These are phyloP conservation scores for Acleris laterana DNA, from an alignment of 2,888 invertebrate species.

Conservation along the genomic window DNA sequence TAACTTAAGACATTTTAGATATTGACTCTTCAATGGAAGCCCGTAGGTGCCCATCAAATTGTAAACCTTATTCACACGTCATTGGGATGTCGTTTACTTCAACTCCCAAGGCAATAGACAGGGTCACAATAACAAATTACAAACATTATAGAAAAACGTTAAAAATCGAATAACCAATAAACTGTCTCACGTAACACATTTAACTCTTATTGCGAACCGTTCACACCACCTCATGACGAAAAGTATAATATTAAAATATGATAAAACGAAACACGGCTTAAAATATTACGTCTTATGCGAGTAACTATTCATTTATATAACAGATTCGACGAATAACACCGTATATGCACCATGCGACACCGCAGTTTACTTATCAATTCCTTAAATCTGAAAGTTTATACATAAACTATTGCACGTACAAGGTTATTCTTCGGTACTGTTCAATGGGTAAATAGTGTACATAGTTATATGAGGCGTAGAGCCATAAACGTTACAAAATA, in stretches of 20 bases:
- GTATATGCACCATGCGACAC: slow-evolving; percentile 36
- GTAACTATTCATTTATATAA: slow-evolving; percentile 31
- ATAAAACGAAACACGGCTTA: slow-evolving; percentile 31
- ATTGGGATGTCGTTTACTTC: slow-evolving; percentile 7
- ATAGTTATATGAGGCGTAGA: slow-evolving; percentile 23
- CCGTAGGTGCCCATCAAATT: slow-evolving; percentile 47
- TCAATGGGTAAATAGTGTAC: slow-evolving; percentile 11
- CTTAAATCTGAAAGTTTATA: slow-evolving; percentile 30
- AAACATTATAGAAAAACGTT: slow-evolving; percentile 28
- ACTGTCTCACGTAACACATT: slow-evolving; percentile 27
- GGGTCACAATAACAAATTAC: slow-evolving; percentile 32
- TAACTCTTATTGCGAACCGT: slow-evolving; percentile 32
- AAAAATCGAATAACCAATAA: slow-evolving; percentile 27
- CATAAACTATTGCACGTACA: slow-evolving; percentile 29
- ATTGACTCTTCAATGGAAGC: slow-evolving; percentile 70
- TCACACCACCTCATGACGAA: not conserved
- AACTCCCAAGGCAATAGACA: slow-evolving; percentile 17
- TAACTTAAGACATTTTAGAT: slow-evolving; percentile 30
- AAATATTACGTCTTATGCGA: slow-evolving; percentile 34
- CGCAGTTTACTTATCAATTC: slow-evolving; percentile 32
- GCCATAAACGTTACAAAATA: slow-evolving; percentile 32
- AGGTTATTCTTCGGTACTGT: slow-evolving; percentile 37
- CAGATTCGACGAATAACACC: slow-evolving; percentile 39
- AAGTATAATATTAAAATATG: slow-evolving; percentile 20
- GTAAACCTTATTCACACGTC: slow-evolving; percentile 16